Conservation (phyloP, 2,113 vertebrate species). For the Anguilla japonica region DNA sequence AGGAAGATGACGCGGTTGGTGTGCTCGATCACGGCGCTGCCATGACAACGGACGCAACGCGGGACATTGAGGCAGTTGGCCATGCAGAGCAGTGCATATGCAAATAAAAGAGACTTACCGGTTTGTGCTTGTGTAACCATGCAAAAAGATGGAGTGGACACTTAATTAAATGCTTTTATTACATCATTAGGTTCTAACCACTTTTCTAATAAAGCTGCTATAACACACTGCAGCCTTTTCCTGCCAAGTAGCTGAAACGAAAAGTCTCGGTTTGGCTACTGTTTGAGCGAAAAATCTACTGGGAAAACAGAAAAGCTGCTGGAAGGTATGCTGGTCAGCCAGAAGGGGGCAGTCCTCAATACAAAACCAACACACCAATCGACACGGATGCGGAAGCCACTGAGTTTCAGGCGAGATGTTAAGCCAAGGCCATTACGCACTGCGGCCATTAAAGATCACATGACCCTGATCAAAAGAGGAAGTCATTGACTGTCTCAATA, state of each 20-base stretch:
- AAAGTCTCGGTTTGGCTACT: neutral
- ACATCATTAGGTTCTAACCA: neutral
- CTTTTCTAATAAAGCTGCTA: no score
- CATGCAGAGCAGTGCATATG: neutral
- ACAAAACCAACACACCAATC: no score
- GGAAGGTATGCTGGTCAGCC: neutral
- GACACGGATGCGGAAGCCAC: no score
- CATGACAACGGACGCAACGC: neutral
- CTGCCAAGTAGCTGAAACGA: neutral
- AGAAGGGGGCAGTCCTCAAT: neutral
- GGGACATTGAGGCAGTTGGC: neutral
- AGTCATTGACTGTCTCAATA: neutral
- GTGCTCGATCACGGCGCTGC: conserved; percentile 93
- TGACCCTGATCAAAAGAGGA: neutral
- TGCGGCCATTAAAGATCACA: neutral
- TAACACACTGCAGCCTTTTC: neutral
- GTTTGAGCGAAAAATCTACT: neutral
- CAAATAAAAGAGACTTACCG: neutral
- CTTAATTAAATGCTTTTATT: neutral
- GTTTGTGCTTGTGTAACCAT: neutral
- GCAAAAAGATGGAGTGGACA: no score
- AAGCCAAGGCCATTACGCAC: neutral
- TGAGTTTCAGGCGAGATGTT: no score
- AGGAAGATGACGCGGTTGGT: conserved; percentile 97
- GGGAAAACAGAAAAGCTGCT: neutral